Evolutionary conservation across 2,888 invertebrate species (phyloP).

Genomic region (Gandaritis pyraliata): DNA sequence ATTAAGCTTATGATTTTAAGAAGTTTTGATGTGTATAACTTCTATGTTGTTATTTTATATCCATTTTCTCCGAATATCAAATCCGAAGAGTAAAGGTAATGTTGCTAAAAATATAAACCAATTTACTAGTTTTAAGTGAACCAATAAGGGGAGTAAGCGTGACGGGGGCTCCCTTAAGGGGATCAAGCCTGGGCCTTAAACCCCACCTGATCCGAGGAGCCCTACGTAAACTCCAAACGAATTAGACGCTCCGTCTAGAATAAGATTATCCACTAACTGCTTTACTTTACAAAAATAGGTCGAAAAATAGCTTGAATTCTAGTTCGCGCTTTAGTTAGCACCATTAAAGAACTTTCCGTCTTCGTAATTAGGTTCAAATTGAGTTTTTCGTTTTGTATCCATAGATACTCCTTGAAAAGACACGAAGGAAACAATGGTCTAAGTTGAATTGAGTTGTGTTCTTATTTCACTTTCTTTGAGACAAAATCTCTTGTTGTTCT

Average conservation of each 20-base stretch:
- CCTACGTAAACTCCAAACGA: slow-evolving; percentile 64
- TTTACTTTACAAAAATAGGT: slow-evolving; percentile 56
- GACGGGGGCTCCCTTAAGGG: slow-evolving; percentile 52
- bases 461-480: slow-evolving; percentile 30
- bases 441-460: slow-evolving; percentile 35
- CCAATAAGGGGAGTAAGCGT: slow-evolving; percentile 54
- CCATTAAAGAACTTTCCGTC: slow-evolving; percentile 35
- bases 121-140: slow-evolving; percentile 47
- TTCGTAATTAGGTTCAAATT: slow-evolving; percentile 36
- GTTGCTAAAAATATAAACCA: slow-evolving; percentile 30
- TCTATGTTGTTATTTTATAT: too few species aligned
- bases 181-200: slow-evolving; percentile 54
- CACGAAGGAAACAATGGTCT: slow-evolving; percentile 30
- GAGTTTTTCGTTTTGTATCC: slow-evolving; percentile 25
- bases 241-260: slow-evolving; percentile 63
- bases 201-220: slow-evolving; percentile 60
- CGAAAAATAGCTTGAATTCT: too few species aligned
- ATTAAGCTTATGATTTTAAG: too few species aligned
- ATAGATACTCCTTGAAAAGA: slow-evolving; percentile 20
- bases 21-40: too few species aligned
- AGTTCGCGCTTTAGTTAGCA: slow-evolving; percentile 41
- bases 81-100: slow-evolving; percentile 3
- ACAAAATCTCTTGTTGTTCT: slow-evolving; percentile 16
- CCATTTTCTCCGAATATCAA: slow-evolving; percentile 1
- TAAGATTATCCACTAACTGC: slow-evolving; percentile 63